Percentiles rank a stretch among this genome's conserved stretches.
Conservation (phyloP, 2,797 vertebrate species). For the Manis crassicaudata region DNA sequence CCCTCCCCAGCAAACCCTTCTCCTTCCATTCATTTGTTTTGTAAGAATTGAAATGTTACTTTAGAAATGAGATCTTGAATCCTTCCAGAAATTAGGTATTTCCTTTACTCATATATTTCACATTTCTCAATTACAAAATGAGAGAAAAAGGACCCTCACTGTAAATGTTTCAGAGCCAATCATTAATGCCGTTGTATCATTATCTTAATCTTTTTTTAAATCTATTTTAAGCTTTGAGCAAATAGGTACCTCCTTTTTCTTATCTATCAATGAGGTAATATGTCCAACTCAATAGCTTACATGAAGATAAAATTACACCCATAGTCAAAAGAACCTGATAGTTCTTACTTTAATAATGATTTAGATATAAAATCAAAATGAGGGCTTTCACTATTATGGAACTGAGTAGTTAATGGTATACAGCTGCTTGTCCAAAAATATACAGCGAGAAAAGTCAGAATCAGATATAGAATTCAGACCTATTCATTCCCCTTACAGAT, state of each 20-base stretch:
- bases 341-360: constrained; percentile 6
- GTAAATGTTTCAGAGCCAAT: background rate
- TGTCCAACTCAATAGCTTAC: background rate
- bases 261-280: background rate
- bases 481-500: constrained; percentile 60
- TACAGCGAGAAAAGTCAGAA: constrained; percentile 35
- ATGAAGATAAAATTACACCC: background rate
- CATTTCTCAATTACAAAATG: background rate
- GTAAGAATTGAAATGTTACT: background rate
- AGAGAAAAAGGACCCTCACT: background rate
- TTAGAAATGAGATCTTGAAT: background rate
- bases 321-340: background rate
- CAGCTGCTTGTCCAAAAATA: constrained; percentile 49
- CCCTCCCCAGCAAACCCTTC: background rate
- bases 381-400: background rate
- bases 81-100: background rate
- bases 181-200: background rate
- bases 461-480: constrained; percentile 53
- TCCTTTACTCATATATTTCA: background rate
- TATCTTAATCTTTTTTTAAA: background rate
- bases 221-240: background rate
- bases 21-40: background rate
- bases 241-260: background rate
- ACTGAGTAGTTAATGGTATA: background rate
- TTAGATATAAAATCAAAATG: constrained; percentile 9